phyloP scores from a whole-genome alignment of 2,888 invertebrate genomes.

The Cylindroiulus punctatus region DNA sequence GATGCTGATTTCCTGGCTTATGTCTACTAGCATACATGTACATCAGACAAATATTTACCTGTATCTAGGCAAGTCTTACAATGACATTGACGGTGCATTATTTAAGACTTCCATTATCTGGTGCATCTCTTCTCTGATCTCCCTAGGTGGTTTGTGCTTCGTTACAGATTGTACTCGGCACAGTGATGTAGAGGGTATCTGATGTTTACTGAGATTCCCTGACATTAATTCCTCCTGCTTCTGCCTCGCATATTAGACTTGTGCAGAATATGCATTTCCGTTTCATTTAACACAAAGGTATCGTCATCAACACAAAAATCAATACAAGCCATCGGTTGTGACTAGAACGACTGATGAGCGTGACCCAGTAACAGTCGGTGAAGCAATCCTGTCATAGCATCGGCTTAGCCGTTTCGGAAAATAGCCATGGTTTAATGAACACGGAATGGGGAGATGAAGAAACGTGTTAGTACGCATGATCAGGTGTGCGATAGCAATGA shows the following conservation, averaged over 20 bases:
- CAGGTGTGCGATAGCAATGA: not conserved
- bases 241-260: not conserved
- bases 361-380: constrained; percentile 8
- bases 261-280: not conserved
- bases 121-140: not conserved
- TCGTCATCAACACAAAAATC: not conserved
- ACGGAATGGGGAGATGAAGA: not conserved
- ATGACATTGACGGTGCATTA: not conserved
- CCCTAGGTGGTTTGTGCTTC: constrained; percentile 9
- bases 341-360: not conserved
- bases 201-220: not conserved
- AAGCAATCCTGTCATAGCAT: not conserved
- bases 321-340: not conserved
- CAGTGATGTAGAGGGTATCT: not conserved
- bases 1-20: constrained; percentile 1
- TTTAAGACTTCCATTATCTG: constrained; percentile 26
- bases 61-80: not conserved
- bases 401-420: not conserved
- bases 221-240: not conserved
- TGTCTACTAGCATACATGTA: not conserved
- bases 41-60: constrained; percentile 23
- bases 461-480: constrained; percentile 16
- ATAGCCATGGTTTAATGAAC: constrained; percentile 5
- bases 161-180: not conserved
- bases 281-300: not conserved